Evolutionary conservation across 2,888 invertebrate species (phyloP).

Genomic region (Smittia aterrima): DNA sequence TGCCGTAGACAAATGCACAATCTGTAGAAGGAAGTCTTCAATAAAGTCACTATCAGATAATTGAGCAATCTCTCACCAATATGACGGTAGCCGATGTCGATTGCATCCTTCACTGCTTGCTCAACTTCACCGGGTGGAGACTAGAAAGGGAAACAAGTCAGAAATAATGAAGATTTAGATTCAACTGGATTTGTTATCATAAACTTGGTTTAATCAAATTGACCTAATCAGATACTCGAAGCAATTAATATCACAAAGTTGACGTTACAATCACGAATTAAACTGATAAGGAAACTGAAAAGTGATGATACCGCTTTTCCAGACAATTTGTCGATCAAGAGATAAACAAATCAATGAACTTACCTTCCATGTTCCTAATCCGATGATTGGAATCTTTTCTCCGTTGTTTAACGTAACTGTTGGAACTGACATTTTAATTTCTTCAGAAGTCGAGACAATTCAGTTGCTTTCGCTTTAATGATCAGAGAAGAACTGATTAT

Average conservation of each 20-base stretch:
- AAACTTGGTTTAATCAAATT: neutral
- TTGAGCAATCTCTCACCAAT: constrained; percentile 55
- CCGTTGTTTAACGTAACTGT: constrained; percentile 60
- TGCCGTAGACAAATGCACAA: constrained; percentile 63
- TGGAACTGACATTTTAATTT: constrained; percentile 48
- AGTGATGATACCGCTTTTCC: neutral
- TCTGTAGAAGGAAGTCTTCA: constrained; percentile 43
- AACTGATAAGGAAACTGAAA: constrained; percentile 21
- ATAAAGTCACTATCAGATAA: constrained; percentile 48
- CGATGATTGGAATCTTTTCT: constrained; percentile 60
- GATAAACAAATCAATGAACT: constrained; percentile 45
- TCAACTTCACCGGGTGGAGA: constrained; percentile 64
- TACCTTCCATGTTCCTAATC: constrained; percentile 73
- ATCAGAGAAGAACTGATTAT: neutral
- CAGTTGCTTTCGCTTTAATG: too few species aligned
- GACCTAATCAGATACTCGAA: neutral
- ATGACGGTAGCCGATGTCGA: constrained; percentile 72
- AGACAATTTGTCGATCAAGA: neutral
- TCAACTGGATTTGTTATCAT: constrained; percentile 1
- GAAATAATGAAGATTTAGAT: neutral
- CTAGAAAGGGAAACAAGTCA: constrained; percentile 53
- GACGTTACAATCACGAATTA: neutral
- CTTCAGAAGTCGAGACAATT: neutral
- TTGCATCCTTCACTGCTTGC: constrained; percentile 67
- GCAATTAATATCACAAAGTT: neutral